Evolutionary conservation across 92 coral and sea anemone genomes (phyloP).

Genomic region (Porites divaricata): DNA sequence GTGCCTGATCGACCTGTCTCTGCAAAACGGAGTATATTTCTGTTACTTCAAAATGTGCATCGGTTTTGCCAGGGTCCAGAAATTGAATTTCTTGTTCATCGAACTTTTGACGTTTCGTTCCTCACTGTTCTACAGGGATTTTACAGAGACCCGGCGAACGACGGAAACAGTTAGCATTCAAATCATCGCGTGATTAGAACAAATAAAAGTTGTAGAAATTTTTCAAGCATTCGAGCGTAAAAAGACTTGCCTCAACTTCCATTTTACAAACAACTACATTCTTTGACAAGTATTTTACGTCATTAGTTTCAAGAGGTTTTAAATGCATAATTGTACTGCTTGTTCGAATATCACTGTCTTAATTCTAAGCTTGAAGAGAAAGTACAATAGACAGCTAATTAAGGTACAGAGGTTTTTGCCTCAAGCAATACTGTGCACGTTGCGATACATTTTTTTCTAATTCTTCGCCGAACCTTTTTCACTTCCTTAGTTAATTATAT

Average conservation of each 20-base stretch:
- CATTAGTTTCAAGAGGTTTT: constrained; percentile 4
- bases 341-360: constrained; percentile 9
- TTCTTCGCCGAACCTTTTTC: no score
- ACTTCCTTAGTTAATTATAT: no score
- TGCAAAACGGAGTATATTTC: no score
- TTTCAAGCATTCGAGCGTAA: constrained; percentile 12
- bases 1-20: no score
- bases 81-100: no score
- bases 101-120: no score
- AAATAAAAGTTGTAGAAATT: neutral
- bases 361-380: neutral
- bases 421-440: no score
- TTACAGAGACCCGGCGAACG: neutral
- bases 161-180: constrained; percentile 5
- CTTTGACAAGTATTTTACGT: constrained; percentile 14
- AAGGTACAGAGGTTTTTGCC: neutral
- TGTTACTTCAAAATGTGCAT: no score
- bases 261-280: constrained; percentile 27
- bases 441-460: no score
- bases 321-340: neutral
- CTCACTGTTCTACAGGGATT: no score
- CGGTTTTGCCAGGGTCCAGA: no score
- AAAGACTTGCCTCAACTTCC: neutral
- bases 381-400: neutral
- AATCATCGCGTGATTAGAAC: constrained; percentile 4